Evolutionary conservation across 2,888 invertebrate species (phyloP), one percentile per base, ranked within the genome.

Genomic region (Prosopocoilus inquinatus): DNA sequence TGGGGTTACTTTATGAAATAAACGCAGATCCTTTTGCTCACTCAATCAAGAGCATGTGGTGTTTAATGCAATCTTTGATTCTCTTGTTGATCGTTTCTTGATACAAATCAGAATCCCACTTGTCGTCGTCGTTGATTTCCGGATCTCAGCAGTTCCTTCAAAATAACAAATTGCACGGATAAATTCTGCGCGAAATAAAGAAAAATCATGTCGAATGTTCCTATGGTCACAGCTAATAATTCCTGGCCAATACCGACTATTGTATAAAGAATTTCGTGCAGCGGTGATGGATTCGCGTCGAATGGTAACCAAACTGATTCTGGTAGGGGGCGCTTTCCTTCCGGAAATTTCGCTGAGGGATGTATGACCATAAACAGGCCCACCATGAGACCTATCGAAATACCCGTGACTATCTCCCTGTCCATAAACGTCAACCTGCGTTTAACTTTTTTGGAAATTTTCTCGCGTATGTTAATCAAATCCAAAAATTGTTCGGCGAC

Each of bases 131-230:
- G 2, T 45, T 32, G 12, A 47, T 52, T 4, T 44, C 45, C 8
- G 34, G 48, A 7, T 46, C 39, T 34, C 9, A 57, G 16, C 12
- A 45, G 16, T 4, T 48, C 11, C 34, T 54, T 51, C 9, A 59
- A 38, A 9, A 59, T 36, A 11, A 44, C 28, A 47, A 54, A 57
- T 43, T 59, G 59, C 5, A 45, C 52, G 3, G 57, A 47, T 15
- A 59, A 15, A 34, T 44, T 50, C 50, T 59, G 59, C 2, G 54
- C 36, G 12, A 59, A 51, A 47, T 59, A 59, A 11, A 59, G 34
- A 46, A 51, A 59, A 12, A 47, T 5, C 8, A 43, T 38, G 16
- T 59, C 59, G 11, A 41, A 57, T 43, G 47, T 39, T 5, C 39
- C 32, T 41, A 54, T 49, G 2, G 32, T 28, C 12, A 57, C 2